Evolutionary conservation across 2,888 invertebrate genomes (phyloP), one percentile per base, ranked within the genome.

Genomic region (Erebia aethiops): DNA sequence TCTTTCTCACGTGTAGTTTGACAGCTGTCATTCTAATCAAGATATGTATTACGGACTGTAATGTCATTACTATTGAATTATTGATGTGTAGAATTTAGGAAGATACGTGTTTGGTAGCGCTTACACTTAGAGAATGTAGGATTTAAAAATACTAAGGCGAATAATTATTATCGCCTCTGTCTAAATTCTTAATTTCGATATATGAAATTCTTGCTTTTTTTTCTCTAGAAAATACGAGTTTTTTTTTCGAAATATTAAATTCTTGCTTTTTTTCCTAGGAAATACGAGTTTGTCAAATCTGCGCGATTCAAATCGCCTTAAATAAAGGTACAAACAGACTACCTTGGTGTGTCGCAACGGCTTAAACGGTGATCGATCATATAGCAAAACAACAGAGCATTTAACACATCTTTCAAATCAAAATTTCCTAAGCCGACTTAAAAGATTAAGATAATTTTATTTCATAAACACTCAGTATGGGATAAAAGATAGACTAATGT

Each of bases 81-180:
- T 66, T 52, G 51, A 60, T 68, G 69, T 71, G 72, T 72, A 74
- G 71, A 18, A 43, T 67, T 54, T 71, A 71, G 63, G 67, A 46
- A 69, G 46, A 52, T 41, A 41, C 9, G 72, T 75, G 78, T 81
- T 82, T 80, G 76, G 74, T 71, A 63, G 70, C 57, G 66, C 35
- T 35, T 57, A 41, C 67, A 72, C 67, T 18, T 74, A 74, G 70
- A 63, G 61, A 60, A 66, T 18, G 49, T 54, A 66, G 51, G 35
- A 35, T 35, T 35, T 49, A 61, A 46, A 57, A 58, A 41, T 9
- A 8, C n/a, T 65, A 52, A 52, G 66, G 57, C 41, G 67, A 56
- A 66, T 57, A 35, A 14, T 41, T 58, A 61, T 61, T 35, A 35
- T 35, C 35, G 35, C 35, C 61, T 7, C 1, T 61, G 4, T 5